phyloP scores from a whole-genome alignment of 2,888 invertebrate species.

The Pheosia tremula region DNA sequence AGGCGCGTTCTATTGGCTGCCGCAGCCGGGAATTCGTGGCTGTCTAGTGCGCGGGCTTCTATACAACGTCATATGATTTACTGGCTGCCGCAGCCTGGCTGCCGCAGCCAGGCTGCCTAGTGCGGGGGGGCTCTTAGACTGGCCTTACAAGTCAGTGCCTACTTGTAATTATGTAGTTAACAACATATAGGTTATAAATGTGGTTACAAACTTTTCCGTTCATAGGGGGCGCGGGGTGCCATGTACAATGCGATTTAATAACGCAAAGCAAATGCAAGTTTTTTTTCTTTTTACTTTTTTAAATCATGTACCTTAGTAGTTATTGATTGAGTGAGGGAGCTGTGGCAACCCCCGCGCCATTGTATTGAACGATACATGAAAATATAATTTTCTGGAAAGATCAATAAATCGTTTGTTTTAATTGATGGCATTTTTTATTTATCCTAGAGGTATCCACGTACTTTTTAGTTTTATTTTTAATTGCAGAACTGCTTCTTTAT shows the following conservation, averaged over 20 bases:
- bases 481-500: too few species aligned
- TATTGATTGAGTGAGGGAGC: constrained; percentile 14
- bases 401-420: constrained; percentile 74
- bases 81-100: too few species aligned
- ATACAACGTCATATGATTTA: too few species aligned
- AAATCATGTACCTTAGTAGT: constrained; percentile 24
- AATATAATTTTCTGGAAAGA: constrained; percentile 52
- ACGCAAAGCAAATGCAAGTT: constrained; percentile 44
- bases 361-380: constrained; percentile 52
- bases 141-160: neutral
- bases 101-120: too few species aligned
- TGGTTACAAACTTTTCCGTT: neutral
- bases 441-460: neutral
- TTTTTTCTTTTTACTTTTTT: constrained; percentile 31
- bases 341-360: constrained; percentile 23
- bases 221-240: neutral
- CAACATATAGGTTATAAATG: neutral
- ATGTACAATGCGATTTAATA: constrained; percentile 18
- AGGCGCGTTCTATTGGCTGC: too few species aligned
- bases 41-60: too few species aligned
- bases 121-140: too few species aligned
- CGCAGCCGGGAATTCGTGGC: too few species aligned
- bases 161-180: neutral
- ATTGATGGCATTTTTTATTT: constrained; percentile 42
- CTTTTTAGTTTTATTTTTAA: too few species aligned